Evolutionary conservation across 2,797 vertebrate genomes (phyloP).

Genomic region (Rousettus madagascariensis): DNA sequence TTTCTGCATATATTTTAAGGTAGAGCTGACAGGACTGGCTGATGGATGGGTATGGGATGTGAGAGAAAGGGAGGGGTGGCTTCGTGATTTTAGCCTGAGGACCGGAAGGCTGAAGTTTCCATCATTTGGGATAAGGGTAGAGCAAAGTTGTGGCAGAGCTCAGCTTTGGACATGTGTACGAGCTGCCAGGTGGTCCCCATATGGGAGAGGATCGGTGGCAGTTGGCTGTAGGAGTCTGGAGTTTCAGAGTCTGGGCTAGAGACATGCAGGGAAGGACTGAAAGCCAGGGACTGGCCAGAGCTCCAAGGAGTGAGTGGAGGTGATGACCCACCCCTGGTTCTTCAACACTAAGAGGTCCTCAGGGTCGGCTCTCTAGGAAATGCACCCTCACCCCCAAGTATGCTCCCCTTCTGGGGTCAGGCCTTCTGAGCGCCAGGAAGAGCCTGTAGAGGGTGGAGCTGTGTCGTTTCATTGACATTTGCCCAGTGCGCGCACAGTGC

Average conservation of each 20-base stretch:
- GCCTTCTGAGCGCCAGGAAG: neutral
- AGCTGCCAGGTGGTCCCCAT: neutral
- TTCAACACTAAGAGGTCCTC: neutral
- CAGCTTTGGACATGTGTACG: neutral
- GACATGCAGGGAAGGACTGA: neutral
- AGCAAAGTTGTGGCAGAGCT: neutral
- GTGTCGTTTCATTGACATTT: fast-evolving
- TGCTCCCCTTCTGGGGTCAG: neutral
- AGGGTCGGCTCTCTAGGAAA: neutral
- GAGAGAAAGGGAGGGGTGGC: neutral
- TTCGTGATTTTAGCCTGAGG: neutral
- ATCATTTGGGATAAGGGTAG: neutral
- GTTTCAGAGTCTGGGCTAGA: neutral
- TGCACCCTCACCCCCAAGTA: neutral
- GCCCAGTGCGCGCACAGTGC: fast-evolving
- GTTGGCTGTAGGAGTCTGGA: neutral
- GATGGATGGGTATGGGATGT: neutral
- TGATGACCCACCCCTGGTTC: neutral
- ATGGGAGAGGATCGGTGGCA: neutral
- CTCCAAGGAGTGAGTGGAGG: neutral
- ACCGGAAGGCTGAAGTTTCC: neutral
- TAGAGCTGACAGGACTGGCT: neutral
- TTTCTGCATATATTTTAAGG: neutral
- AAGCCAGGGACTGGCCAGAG: neutral
- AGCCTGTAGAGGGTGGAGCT: neutral